Percentiles rank a stretch among this genome's conserved stretches.
These are phyloP conservation scores for Micrastur ruficollis DNA, from an alignment of 2,797 vertebrate species.

Conservation along the genomic window DNA sequence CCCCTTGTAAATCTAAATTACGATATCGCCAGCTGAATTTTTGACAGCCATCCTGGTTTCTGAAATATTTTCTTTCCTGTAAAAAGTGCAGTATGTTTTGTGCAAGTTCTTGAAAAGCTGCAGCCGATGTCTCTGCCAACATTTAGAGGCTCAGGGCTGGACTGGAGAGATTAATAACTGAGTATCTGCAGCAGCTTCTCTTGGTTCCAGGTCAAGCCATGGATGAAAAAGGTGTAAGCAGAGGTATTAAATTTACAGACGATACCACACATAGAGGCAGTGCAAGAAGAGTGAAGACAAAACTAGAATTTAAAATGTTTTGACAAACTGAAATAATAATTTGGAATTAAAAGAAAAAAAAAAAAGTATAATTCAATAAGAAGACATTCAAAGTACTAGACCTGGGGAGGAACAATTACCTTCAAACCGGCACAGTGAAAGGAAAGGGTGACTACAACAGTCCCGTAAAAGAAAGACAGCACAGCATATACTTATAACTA, in stretches of 20 bases:
- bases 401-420: background rate
- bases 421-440: background rate
- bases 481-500: fast-evolving
- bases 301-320: background rate
- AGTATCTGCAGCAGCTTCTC: background rate
- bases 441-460: background rate
- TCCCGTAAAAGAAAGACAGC: background rate
- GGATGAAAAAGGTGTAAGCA: background rate
- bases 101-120: background rate
- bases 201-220: background rate
- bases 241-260: background rate
- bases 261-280: background rate
- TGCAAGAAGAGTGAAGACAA: background rate
- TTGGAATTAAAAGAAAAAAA: background rate
- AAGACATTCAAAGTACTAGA: background rate
- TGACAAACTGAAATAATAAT: background rate
- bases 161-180: background rate
- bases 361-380: background rate
- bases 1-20: background rate
- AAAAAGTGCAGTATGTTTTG: background rate
- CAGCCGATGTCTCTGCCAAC: background rate
- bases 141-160: background rate
- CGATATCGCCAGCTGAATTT: fast-evolving
- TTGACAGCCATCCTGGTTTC: background rate
- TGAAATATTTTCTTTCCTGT: background rate